phyloP scores from a whole-genome alignment of 92 coral and sea anemone genomes.

The Bergia sp. region DNA sequence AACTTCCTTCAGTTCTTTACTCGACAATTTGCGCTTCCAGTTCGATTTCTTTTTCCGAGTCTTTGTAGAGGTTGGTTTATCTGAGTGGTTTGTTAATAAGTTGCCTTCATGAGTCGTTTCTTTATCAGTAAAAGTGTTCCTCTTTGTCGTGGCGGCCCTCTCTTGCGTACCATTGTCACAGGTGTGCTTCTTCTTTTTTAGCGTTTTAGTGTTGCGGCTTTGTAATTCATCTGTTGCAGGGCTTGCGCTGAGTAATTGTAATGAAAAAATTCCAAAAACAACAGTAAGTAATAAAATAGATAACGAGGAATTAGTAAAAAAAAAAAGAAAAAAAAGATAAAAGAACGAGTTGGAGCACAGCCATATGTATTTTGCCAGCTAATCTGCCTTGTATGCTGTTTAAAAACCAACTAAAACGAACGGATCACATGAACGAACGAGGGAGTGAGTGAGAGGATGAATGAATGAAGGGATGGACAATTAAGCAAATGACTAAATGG shows the following conservation, averaged over 20 bases:
- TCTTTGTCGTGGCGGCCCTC: background rate
- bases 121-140: background rate
- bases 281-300: background rate
- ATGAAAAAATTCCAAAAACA: background rate
- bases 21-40: slow-evolving; percentile 61
- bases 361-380: background rate
- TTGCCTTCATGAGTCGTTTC: background rate
- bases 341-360: background rate
- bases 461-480: background rate
- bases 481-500: background rate
- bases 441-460: no score
- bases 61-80: slow-evolving; percentile 23
- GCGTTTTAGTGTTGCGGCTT: background rate
- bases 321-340: background rate
- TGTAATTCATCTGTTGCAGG: background rate
- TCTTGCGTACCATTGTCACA: background rate
- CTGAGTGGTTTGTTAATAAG: background rate
- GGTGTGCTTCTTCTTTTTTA: background rate
- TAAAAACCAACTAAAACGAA: background rate
- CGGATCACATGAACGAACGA: background rate
- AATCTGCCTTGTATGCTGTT: background rate
- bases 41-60: slow-evolving; percentile 36
- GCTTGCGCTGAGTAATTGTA: slow-evolving; percentile 16
- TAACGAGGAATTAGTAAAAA: background rate
- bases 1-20: slow-evolving; percentile 68